Evolutionary conservation across 2,797 vertebrate species (phyloP).

Genomic region (Hipposideros larvatus): DNA sequence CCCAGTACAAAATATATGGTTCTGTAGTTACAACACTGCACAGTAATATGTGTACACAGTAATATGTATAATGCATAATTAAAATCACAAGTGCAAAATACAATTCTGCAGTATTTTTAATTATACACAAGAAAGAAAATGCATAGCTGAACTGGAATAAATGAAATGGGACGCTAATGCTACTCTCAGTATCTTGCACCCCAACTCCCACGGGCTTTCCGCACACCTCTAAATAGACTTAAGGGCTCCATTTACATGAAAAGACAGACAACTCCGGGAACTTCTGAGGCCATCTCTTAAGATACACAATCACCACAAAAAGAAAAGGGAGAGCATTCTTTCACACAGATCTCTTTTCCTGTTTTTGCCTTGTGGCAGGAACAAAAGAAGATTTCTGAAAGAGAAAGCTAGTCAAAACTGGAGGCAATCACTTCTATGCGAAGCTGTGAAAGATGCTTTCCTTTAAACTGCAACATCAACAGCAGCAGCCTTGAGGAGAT

Average conservation of each 20-base stretch:
- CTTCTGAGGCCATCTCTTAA: slow-evolving; percentile 79
- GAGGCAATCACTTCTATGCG: slow-evolving; percentile 58
- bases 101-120: slow-evolving; percentile 53
- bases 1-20: slow-evolving; percentile 37
- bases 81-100: slow-evolving; percentile 63
- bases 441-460: slow-evolving; percentile 25
- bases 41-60: slow-evolving; percentile 61
- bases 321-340: slow-evolving; percentile 82
- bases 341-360: slow-evolving; percentile 83
- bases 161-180: slow-evolving; percentile 51
- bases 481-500: neutral
- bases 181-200: slow-evolving; percentile 61
- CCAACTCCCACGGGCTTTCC: slow-evolving; percentile 77
- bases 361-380: slow-evolving; percentile 81
- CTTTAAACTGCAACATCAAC: neutral
- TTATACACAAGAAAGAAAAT: slow-evolving; percentile 43
- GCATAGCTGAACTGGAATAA: slow-evolving; percentile 67
- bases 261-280: slow-evolving; percentile 80
- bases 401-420: slow-evolving; percentile 70
- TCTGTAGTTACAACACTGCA: slow-evolving; percentile 43
- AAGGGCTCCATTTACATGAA: slow-evolving; percentile 81
- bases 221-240: slow-evolving; percentile 75
- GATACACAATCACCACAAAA: slow-evolving; percentile 79
- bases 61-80: slow-evolving; percentile 42
- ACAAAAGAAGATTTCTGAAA: slow-evolving; percentile 81